These are phyloP conservation scores for Pachypanchax playfairii DNA, from an alignment of 2,113 vertebrate genomes.

Conservation along the genomic window DNA sequence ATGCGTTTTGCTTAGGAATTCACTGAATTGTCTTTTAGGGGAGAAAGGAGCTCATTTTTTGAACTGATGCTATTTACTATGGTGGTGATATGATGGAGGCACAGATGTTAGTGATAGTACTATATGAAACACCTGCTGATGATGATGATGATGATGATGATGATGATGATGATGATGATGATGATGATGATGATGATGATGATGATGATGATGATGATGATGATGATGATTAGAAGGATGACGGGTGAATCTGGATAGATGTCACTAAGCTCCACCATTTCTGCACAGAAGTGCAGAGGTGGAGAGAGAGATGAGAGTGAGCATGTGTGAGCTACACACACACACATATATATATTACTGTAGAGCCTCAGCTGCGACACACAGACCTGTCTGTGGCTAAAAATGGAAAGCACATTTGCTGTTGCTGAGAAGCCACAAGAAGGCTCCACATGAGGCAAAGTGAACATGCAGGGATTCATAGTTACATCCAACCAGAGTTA, in stretches of 20 bases:
- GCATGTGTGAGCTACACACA: conserved; percentile 50
- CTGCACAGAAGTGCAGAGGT: conserved; percentile 46
- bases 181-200: conserved; percentile 9
- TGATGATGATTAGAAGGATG: conserved; percentile 32
- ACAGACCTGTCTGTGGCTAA: conserved; percentile 67
- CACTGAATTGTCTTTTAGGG: conserved; percentile 21
- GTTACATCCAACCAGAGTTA: not conserved
- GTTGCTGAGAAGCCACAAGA: conserved; percentile 67
- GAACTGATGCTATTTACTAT: not conserved
- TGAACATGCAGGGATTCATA: conserved; percentile 17
- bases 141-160: not conserved
- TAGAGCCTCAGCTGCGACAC: conserved; percentile 53
- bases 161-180: not conserved
- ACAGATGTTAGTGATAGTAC: conserved; percentile 14
- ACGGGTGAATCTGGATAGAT: conserved; percentile 52
- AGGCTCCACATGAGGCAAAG: conserved; percentile 28
- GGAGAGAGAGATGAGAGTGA: conserved; percentile 32
- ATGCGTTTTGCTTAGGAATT: conserved; percentile 25
- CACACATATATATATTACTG: conserved; percentile 24
- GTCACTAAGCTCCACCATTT: conserved; percentile 61
- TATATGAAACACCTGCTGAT: conserved; percentile 1
- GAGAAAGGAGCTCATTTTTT: conserved; percentile 7
- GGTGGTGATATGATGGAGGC: not conserved
- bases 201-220: not conserved
- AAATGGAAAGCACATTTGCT: conserved; percentile 69